A percentile compares a stretch with the other conserved stretches of the same genome.
Conservation (phyloP, 2,113 vertebrate genomes). For the Leucoraja erinaceus region DNA sequence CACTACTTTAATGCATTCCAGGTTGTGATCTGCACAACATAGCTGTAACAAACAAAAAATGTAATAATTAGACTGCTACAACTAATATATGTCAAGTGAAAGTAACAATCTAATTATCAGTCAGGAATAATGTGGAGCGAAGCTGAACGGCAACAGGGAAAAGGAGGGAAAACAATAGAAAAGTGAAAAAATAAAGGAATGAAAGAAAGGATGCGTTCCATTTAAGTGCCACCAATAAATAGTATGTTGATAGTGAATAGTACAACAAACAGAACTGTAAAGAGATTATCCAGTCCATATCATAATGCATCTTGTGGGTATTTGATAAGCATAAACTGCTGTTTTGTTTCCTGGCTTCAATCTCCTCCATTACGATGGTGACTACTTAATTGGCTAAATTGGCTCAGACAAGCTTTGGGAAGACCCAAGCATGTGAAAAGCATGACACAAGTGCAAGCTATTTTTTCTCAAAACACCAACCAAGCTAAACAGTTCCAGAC, state of each 20-base stretch:
- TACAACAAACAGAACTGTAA: not conserved
- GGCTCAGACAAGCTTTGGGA: not conserved
- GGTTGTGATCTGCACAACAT: not conserved
- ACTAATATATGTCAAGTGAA: not conserved
- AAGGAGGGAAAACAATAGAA: not conserved
- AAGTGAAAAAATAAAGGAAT: not conserved
- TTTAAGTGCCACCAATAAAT: not conserved
- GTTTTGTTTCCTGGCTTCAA: not conserved
- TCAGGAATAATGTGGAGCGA: not conserved
- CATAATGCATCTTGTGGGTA: not conserved
- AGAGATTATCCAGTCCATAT: not conserved
- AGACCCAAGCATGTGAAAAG: not conserved
- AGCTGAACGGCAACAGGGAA: not conserved
- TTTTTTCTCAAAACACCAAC: not conserved
- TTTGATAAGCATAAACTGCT: not conserved
- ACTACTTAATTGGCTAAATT: not conserved
- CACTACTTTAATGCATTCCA: not conserved
- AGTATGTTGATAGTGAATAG: no score
- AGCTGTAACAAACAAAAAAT: not conserved
- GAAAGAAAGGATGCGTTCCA: not conserved
- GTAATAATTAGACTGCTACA: not conserved
- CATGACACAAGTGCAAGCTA: not conserved
- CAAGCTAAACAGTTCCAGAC: not conserved
- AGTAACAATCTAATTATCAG: slow-evolving; percentile 16
- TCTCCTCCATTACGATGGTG: not conserved